A percentile compares a stretch with the other conserved stretches of the same genome.
These are phyloP conservation scores for Myotis myotis DNA, from an alignment of 2,797 vertebrate species.

Conservation along the genomic window DNA sequence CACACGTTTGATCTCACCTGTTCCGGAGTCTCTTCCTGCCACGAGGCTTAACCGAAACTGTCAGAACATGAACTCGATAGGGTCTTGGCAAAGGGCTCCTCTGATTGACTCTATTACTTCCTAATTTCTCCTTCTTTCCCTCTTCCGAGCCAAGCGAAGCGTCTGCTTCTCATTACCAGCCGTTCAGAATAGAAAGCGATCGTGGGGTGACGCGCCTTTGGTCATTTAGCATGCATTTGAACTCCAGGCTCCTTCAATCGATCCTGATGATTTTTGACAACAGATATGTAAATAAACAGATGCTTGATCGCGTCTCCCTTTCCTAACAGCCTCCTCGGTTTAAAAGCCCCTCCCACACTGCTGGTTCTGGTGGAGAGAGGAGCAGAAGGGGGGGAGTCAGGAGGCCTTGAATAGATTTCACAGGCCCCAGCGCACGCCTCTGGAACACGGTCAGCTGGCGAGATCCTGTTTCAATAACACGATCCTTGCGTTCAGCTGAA, in stretches of 20 bases:
- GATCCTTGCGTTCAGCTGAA: conserved; percentile 47
- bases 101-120: conserved; percentile 64
- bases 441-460: conserved; percentile 49
- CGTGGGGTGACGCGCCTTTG: neutral
- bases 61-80: conserved; percentile 65
- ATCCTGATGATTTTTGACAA: conserved; percentile 51
- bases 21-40: conserved; percentile 14
- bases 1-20: neutral
- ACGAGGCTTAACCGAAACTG: conserved; percentile 9
- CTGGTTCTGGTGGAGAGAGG: neutral
- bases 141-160: conserved; percentile 41
- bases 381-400: neutral
- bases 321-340: conserved; percentile 39
- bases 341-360: conserved; percentile 13
- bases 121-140: conserved; percentile 59
- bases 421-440: conserved; percentile 29
- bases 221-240: neutral
- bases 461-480: conserved; percentile 63
- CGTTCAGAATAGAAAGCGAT: conserved; percentile 47
- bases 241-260: conserved; percentile 33
- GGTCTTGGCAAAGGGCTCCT: conserved; percentile 58
- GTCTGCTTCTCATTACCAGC: conserved; percentile 63
- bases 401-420: conserved; percentile 53
- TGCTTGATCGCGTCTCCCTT: conserved; percentile 7
- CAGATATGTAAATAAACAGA: conserved; percentile 50